phyloP scores from a whole-genome alignment of 2,888 invertebrate species.

The Chaitophorus viminalis region DNA sequence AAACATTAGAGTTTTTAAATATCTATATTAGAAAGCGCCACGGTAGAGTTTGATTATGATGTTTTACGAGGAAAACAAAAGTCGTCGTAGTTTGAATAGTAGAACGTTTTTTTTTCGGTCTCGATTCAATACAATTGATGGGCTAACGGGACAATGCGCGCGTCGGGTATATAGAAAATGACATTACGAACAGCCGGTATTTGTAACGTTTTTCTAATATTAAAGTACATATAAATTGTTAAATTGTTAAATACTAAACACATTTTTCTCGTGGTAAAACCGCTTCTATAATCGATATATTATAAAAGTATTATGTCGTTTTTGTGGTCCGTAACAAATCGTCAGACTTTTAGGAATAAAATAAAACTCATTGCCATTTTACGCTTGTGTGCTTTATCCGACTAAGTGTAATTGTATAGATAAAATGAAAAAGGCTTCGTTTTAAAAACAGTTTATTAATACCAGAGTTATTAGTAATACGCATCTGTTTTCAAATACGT shows the following conservation, averaged over 20 bases:
- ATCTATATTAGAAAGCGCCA: not conserved
- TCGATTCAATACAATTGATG: slow-evolving; percentile 38
- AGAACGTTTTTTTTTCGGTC: not conserved
- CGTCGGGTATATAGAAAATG: not conserved
- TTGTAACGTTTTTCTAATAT: slow-evolving; percentile 17
- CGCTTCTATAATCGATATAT: not conserved
- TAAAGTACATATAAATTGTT: slow-evolving; percentile 29
- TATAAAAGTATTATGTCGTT: too few species aligned
- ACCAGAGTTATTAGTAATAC: too few species aligned
- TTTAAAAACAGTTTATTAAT: too few species aligned
- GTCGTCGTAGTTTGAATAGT: slow-evolving; percentile 14
- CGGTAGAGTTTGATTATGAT: not conserved
- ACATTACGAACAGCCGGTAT: slow-evolving; percentile 8
- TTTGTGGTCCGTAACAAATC: too few species aligned
- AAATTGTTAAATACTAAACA: slow-evolving; percentile 10
- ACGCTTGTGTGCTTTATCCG: too few species aligned
- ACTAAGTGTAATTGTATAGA: too few species aligned
- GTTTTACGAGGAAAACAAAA: slow-evolving; percentile 9
- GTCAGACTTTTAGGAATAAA: too few species aligned
- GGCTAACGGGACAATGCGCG: slow-evolving; percentile 15
- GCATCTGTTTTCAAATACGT: too few species aligned
- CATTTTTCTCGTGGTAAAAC: not conserved
- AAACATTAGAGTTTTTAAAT: not conserved
- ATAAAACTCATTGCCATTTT: too few species aligned
- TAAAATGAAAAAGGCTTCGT: too few species aligned